Evolutionary conservation across 2,113 vertebrate genomes (phyloP).

Genomic region (Tauraco erythrolophus): DNA sequence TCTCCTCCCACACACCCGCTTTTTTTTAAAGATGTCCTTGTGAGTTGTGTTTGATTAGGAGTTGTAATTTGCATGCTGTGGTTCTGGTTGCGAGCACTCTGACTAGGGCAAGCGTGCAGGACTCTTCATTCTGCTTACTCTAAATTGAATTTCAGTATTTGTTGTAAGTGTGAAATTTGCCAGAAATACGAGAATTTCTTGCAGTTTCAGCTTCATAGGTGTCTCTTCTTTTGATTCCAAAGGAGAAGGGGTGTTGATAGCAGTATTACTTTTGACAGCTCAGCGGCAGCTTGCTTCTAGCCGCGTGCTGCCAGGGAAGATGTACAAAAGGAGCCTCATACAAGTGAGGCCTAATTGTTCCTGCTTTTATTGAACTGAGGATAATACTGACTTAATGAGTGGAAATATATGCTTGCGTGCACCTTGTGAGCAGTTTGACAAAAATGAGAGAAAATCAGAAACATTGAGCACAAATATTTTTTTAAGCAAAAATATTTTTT

Average conservation of each 20-base stretch:
- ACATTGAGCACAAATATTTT: not conserved
- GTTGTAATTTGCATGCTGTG: fast-evolving
- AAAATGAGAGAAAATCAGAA: not conserved
- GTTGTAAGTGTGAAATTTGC: not conserved
- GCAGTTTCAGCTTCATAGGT: not conserved
- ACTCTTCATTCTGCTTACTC: not conserved
- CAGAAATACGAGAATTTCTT: fast-evolving
- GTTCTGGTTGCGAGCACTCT: not conserved
- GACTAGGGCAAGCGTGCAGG: not conserved
- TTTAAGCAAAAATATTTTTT: not conserved
- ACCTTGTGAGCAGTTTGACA: not conserved
- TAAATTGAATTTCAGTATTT: not conserved
- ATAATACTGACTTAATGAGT: not conserved
- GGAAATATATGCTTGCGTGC: not conserved
- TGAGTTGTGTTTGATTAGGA: not conserved
- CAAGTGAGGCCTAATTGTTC: not conserved
- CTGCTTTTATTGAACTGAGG: not conserved
- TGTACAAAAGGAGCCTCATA: not conserved
- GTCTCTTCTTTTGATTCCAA: not conserved
- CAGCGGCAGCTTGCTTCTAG: not conserved
- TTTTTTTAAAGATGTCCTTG: not conserved
- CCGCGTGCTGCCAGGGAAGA: not conserved
- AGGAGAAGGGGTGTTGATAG: not conserved
- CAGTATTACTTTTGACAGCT: not conserved
- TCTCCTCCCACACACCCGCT: fast-evolving